Conservation (phyloP, 2,888 invertebrate genomes). For the Aradus depressus region DNA sequence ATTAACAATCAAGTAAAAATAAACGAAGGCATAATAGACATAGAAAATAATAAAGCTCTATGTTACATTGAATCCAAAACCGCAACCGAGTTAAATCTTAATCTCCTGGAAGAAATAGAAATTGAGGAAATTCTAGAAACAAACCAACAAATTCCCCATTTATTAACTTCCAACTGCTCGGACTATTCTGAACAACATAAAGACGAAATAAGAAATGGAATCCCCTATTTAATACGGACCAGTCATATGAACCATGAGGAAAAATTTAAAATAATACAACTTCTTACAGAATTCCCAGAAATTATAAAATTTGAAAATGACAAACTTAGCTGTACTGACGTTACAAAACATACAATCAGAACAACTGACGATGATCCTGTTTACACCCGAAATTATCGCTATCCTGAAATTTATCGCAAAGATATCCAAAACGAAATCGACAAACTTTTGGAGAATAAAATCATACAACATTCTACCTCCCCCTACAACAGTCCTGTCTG, state of each 20-base stretch:
- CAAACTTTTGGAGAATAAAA: constrained; percentile 17
- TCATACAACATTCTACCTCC: constrained; percentile 14
- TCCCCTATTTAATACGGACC: background rate
- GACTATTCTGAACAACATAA: background rate
- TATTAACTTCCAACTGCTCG: background rate
- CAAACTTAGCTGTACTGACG: constrained; percentile 6
- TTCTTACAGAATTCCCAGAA: constrained; percentile 12
- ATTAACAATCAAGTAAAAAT: too few species aligned
- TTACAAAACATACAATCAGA: constrained; percentile 18
- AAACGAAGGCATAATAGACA: too few species aligned
- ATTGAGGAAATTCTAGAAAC: background rate
- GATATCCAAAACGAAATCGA: constrained; percentile 14
- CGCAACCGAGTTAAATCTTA: too few species aligned
- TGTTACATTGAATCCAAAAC: too few species aligned
- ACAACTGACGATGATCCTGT: constrained; percentile 19
- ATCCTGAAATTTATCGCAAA: constrained; percentile 16
- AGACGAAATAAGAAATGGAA: background rate
- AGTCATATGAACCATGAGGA: constrained; percentile 18
- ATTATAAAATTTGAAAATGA: constrained; percentile 16
- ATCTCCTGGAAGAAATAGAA: too few species aligned
- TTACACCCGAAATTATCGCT: constrained; percentile 20
- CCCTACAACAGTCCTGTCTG: constrained; percentile 10
- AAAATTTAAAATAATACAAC: background rate
- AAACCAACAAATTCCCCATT: background rate
- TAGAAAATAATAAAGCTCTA: too few species aligned